phyloP scores from a whole-genome alignment of 2,888 invertebrate genomes.

The Ceramica pisi region DNA sequence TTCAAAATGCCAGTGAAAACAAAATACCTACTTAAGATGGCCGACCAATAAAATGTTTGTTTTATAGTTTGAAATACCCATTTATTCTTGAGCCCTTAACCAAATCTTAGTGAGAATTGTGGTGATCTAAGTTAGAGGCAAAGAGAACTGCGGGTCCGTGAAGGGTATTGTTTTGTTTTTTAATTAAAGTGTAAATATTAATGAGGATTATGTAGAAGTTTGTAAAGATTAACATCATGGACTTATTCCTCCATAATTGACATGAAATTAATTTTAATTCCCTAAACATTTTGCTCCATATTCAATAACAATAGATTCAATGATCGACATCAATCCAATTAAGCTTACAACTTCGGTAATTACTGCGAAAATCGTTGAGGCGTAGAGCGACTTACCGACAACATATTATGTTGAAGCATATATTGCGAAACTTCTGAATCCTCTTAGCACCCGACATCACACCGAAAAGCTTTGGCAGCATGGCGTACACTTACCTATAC shows the following conservation, averaged over 20 bases:
- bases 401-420: not conserved
- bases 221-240: not conserved
- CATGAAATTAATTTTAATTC: slow-evolving; percentile 3
- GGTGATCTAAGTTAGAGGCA: not conserved
- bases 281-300: not conserved
- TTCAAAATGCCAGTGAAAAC: not conserved
- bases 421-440: slow-evolving; percentile 38
- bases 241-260: not conserved
- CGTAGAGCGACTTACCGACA: not conserved
- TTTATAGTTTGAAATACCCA: too few species aligned
- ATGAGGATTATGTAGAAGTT: slow-evolving; percentile 6
- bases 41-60: too few species aligned
- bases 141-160: not conserved
- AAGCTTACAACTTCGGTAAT: slow-evolving; percentile 24
- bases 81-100: not conserved
- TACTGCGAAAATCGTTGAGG: slow-evolving; percentile 23
- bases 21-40: not conserved
- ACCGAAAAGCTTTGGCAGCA: slow-evolving; percentile 40
- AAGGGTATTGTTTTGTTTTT: not conserved
- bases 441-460: slow-evolving; percentile 28
- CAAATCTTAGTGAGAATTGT: not conserved
- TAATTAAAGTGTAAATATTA: not conserved
- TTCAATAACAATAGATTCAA: slow-evolving; percentile 4
- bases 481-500: slow-evolving; percentile 20
- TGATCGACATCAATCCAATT: slow-evolving; percentile 24